phyloP scores from a whole-genome alignment of 37 sponge, comb jelly and placozoan species.

The Haliclona indistincta region DNA sequence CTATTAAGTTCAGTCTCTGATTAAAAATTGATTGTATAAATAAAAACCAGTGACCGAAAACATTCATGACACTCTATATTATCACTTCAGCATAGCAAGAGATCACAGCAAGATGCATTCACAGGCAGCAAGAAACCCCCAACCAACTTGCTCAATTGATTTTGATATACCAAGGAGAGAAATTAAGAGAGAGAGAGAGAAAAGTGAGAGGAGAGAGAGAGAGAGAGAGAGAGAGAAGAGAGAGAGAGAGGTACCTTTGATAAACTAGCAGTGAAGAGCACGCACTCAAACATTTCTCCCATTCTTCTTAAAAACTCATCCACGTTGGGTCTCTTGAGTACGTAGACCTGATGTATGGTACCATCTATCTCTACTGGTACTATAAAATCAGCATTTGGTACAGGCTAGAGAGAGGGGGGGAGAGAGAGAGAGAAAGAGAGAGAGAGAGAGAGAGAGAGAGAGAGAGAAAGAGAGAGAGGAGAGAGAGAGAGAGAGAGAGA shows the following conservation, averaged over 20 bases:
- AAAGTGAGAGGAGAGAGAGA: neutral
- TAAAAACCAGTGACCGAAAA: too few relatives aligned
- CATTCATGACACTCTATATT: too few relatives aligned
- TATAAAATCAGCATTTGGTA: constrained; percentile 94
- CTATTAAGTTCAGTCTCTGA: too few relatives aligned
- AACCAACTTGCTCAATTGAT: too few relatives aligned
- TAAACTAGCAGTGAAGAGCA: constrained; percentile 97
- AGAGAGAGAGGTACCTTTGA: constrained; percentile 70
- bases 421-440: neutral
- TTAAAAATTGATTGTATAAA: too few relatives aligned
- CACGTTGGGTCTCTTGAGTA: constrained; percentile 95
- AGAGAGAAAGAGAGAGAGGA: constrained; percentile 2
- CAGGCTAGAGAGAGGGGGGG: constrained; percentile 74
- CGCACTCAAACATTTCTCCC: constrained; percentile 98
- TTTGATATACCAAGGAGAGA: neutral
- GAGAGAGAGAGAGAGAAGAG: neutral
- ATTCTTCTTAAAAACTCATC: constrained; percentile 95
- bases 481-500: neutral
- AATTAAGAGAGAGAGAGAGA: neutral
- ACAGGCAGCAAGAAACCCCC: too few relatives aligned
- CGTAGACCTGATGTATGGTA: constrained; percentile 94
- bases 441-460: neutral
- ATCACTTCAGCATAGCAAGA: too few relatives aligned
- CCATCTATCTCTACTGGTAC: constrained; percentile 97
- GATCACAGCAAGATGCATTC: too few relatives aligned